These are phyloP conservation scores for Drosophila nebulosa DNA, from an alignment of 1,140 invertebrate species.

Conservation along the genomic window DNA sequence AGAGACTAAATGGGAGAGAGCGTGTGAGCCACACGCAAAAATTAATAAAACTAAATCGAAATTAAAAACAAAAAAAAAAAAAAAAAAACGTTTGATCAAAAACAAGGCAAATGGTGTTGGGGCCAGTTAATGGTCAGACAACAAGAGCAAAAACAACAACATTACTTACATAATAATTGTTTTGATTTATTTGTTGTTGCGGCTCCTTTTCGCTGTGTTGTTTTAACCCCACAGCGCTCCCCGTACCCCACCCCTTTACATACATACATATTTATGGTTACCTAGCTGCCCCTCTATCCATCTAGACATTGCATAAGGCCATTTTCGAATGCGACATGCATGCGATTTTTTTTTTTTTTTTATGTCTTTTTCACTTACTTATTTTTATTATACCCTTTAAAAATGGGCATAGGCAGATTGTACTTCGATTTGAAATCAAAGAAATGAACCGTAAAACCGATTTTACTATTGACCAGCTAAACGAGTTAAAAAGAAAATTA, in stretches of 20 bases:
- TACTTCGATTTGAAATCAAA: background rate
- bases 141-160: slow-evolving; percentile 18
- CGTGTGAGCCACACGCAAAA: slow-evolving; percentile 10
- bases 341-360: slow-evolving; percentile 44
- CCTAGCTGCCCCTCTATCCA: background rate
- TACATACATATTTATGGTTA: background rate
- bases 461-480: too few relatives aligned
- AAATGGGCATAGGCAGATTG: background rate
- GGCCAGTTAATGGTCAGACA: slow-evolving; percentile 42
- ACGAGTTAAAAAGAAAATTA: too few relatives aligned
- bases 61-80: too few relatives aligned
- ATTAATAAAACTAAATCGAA: slow-evolving; percentile 45
- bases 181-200: slow-evolving; percentile 59
- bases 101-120: slow-evolving; percentile 51
- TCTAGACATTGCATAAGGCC: slow-evolving; percentile 54
- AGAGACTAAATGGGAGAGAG: background rate
- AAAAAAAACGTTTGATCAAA: slow-evolving; percentile 33
- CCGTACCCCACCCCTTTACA: background rate
- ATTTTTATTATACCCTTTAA: background rate
- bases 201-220: slow-evolving; percentile 24
- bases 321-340: slow-evolving; percentile 71
- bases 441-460: too few relatives aligned
- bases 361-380: background rate
- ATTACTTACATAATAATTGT: slow-evolving; percentile 72
- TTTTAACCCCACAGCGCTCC: slow-evolving; percentile 2